These are phyloP conservation scores for Phania funesta DNA, from an alignment of 2,888 invertebrate species.

Conservation along the genomic window DNA sequence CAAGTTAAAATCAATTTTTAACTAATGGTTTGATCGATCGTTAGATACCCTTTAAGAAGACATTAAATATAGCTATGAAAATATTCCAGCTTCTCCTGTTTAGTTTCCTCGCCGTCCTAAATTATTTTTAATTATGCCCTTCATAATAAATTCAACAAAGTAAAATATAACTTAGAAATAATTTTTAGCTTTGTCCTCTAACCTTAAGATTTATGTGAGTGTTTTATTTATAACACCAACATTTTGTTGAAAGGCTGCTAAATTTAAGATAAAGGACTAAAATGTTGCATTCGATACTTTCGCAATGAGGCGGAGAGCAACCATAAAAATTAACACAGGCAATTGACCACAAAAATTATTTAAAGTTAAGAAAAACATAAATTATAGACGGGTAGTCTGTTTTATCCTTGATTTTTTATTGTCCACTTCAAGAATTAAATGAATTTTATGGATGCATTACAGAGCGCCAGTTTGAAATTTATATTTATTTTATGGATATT, in stretches of 20 bases:
- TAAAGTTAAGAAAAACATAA: not conserved
- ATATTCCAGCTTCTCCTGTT: too few relatives aligned
- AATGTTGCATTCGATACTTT: not conserved
- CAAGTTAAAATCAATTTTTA: too few relatives aligned
- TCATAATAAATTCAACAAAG: too few relatives aligned
- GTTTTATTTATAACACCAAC: not conserved
- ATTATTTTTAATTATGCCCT: too few relatives aligned
- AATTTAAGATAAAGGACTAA: slow-evolving; percentile 38
- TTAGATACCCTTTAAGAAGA: too few relatives aligned
- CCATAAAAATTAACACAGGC: slow-evolving; percentile 37
- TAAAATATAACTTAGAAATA: too few relatives aligned
- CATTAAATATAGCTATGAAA: too few relatives aligned
- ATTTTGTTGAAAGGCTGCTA: slow-evolving; percentile 36
- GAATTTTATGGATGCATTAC: too few relatives aligned
- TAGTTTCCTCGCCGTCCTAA: too few relatives aligned
- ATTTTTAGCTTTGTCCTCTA: not conserved
- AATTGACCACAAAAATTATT: slow-evolving; percentile 54
- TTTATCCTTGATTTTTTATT: not conserved
- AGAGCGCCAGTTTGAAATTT: too few relatives aligned
- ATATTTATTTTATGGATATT: too few relatives aligned
- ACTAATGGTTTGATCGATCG: too few relatives aligned
- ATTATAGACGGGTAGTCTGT: not conserved
- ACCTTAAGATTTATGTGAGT: not conserved
- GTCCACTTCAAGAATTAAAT: not conserved
- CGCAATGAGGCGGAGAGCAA: not conserved